Base-by-base conservation (phyloP, 2,888 invertebrate genomes). In the Horisme vitalbata region DNA sequence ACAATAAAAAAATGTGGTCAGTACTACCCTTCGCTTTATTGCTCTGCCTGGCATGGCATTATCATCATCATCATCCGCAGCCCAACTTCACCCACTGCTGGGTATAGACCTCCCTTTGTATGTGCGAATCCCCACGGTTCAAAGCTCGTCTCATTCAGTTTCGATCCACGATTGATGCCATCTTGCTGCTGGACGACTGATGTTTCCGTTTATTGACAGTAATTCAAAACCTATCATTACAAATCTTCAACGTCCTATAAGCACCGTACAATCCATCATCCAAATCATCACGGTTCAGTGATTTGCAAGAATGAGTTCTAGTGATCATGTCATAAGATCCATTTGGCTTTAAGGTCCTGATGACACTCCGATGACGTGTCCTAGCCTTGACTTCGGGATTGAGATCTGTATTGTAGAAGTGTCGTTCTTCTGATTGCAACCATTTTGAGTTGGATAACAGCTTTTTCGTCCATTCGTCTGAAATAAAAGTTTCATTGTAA, bases 391-490 rank as follows among this genome's bases (percentile, higher is more conserved):
- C 27, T 44, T 81, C 83, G 2, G 86, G 86, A 15, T 78, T 83
- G 1, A 89, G 53, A 36, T 83, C 85, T n/a, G 88, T 87, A 15
- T 82, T 75, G 64, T 85, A 87, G 58, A 75, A 87, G 39, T 71
- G 79, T 3, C 78, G 65, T 30, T 94, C 94, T 68, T 95, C 94
- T 14, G 88, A 88, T 65, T 92, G 89, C 58, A 95, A 93, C 94
- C 94, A 95, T 41, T 93, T 92, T 14, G 91, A 90, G 65, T 94
- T 93, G 20, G 77, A 92, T 34, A 93, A 90, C 3, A 95, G 75
- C 61, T 93, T 94, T 61, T 94, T 92, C 51, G 94, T 91, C 95
- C 95, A 95, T 68, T 91, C 88, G 30, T 94, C 95, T 89, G 81
- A 37, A 58, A 61, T 24, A 41, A 39, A 24, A 18, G 6, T n/a